Evolutionary conservation across 2,113 vertebrate species (phyloP).

Genomic region (Oenanthe melanoleuca): DNA sequence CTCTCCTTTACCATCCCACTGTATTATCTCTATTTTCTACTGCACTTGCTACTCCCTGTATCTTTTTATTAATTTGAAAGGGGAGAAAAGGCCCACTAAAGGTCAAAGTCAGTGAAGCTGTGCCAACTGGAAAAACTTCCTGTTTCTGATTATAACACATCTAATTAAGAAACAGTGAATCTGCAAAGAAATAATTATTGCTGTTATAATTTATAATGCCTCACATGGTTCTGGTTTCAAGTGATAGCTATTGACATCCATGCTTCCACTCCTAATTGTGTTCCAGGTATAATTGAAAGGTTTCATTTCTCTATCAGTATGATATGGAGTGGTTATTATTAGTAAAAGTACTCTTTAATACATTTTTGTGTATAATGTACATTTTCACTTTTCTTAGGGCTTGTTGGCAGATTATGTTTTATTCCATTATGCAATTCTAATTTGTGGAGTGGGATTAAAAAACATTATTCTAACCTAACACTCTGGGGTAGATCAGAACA

Average conservation of each 20-base stretch:
- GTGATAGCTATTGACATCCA: neutral
- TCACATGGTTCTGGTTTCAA: neutral
- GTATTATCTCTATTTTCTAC: neutral
- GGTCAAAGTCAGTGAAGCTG: neutral
- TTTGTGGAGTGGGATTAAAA: neutral
- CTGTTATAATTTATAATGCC: neutral
- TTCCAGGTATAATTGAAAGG: neutral
- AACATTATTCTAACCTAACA: neutral
- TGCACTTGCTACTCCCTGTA: neutral
- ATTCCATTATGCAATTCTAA: neutral
- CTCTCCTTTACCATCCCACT: neutral
- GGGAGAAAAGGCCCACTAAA: neutral
- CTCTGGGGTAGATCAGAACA: neutral
- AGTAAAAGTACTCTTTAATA: neutral
- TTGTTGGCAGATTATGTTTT: neutral
- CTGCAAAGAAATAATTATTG: neutral
- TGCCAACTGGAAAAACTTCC: neutral
- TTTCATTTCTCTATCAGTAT: neutral
- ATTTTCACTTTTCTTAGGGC: neutral
- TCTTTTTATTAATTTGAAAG: neutral
- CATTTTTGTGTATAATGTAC: neutral
- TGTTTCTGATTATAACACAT: neutral
- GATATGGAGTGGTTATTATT: neutral
- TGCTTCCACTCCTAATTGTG: neutral
- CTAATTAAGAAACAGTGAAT: neutral